phyloP scores from a whole-genome alignment of 2,888 invertebrate genomes.

The Zootermopsis nevadensis region DNA sequence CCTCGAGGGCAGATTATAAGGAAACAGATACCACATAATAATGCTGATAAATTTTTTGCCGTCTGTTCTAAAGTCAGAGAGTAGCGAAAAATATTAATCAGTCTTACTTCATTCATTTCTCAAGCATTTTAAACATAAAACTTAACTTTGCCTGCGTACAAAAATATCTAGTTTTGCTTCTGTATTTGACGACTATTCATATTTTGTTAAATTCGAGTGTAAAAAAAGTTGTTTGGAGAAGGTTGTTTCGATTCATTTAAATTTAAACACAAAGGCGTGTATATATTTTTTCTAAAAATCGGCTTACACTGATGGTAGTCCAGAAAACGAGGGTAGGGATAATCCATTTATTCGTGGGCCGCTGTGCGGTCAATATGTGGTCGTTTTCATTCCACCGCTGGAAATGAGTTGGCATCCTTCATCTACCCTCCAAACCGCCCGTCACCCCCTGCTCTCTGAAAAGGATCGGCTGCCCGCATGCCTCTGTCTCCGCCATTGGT shows the following conservation, averaged over 20 bases:
- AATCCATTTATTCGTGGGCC: constrained; percentile 33
- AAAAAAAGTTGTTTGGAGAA: background rate
- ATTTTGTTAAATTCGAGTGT: no score
- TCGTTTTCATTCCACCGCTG: constrained; percentile 12
- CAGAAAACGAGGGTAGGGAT: background rate
- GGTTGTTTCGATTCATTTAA: background rate
- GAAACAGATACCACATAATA: no score
- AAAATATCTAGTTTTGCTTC: no score
- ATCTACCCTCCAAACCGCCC: background rate
- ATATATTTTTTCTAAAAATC: background rate
- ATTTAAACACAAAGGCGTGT: background rate
- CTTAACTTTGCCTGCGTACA: no score
- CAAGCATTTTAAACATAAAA: no score
- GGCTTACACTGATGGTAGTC: background rate
- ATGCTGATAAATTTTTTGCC: no score
- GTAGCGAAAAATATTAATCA: no score
- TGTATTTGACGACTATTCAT: no score
- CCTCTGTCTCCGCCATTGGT: constrained; percentile 12
- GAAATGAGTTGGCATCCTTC: constrained; percentile 31
- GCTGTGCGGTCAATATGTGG: constrained; percentile 38
- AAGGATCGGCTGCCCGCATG: background rate
- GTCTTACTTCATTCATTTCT: no score
- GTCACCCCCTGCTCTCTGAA: constrained; percentile 6
- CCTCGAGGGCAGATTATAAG: no score
- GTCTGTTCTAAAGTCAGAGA: no score